These are phyloP conservation scores for Notolabrus celidotus DNA, from an alignment of 2,797 vertebrate genomes.

Conservation along the genomic window DNA sequence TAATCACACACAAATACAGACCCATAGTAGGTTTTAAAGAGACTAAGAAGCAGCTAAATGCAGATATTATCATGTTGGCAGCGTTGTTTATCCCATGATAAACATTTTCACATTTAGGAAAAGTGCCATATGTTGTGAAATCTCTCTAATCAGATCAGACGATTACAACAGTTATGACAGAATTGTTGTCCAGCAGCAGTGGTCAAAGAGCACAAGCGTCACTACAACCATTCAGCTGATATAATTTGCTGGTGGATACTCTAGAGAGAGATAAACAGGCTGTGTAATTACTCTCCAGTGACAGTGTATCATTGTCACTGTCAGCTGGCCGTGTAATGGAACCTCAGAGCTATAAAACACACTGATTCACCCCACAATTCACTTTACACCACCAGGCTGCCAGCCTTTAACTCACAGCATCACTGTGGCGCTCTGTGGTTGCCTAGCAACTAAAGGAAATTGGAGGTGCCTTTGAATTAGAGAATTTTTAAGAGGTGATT, in stretches of 20 bases:
- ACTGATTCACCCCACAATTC: constrained; percentile 74
- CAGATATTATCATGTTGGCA: background rate
- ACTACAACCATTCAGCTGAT: constrained; percentile 17
- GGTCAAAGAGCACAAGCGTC: constrained; percentile 20
- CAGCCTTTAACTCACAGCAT: constrained; percentile 73
- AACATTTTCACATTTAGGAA: background rate
- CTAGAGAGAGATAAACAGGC: constrained; percentile 41
- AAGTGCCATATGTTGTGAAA: constrained; percentile 7
- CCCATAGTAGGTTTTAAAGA: background rate
- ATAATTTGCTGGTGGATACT: constrained; percentile 44
- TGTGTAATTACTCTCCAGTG: constrained; percentile 66
- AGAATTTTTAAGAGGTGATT: constrained; percentile 71
- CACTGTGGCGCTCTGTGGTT: constrained; percentile 71
- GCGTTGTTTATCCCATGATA: background rate
- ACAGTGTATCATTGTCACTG: constrained; percentile 71
- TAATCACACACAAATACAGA: background rate
- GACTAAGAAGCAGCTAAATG: background rate
- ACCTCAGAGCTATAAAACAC: constrained; percentile 70
- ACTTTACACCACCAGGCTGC: constrained; percentile 58
- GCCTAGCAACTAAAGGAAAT: constrained; percentile 84
- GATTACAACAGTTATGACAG: constrained; percentile 4
- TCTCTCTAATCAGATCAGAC: constrained; percentile 6
- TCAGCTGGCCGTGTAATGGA: constrained; percentile 70
- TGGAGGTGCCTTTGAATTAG: constrained; percentile 80
- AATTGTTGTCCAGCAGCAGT: constrained; percentile 11